phyloP scores from a whole-genome alignment of 2,797 vertebrate species.

The Mus minutoides region DNA sequence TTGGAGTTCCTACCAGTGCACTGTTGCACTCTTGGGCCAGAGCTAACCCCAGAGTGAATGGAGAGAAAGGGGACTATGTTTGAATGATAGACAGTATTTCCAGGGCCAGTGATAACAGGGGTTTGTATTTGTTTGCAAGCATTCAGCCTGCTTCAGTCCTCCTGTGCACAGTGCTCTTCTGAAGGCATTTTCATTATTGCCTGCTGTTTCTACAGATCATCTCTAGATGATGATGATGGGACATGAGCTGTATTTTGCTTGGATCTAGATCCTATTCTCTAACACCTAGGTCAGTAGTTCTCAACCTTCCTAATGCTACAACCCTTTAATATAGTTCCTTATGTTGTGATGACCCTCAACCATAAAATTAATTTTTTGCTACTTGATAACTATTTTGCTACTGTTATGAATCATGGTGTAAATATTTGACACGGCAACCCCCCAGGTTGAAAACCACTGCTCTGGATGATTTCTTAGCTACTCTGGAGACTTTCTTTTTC shows the following conservation, averaged over 20 bases:
- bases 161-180: accelerated
- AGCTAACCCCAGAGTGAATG: not conserved
- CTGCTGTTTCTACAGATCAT: not conserved
- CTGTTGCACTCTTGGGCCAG: not conserved
- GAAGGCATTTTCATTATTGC: not conserved
- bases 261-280: not conserved
- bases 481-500: not conserved
- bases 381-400: not conserved
- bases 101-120: not conserved
- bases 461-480: not conserved
- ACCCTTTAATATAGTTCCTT: not conserved
- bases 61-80: not conserved
- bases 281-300: not conserved
- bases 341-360: not conserved
- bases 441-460: not conserved
- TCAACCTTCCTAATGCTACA: not conserved
- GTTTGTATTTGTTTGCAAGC: not conserved
- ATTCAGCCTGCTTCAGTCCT: not conserved
- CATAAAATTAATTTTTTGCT: not conserved
- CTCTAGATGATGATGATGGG: too few species aligned
- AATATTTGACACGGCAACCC: not conserved
- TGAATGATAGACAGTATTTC: not conserved
- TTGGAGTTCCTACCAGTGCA: not conserved
- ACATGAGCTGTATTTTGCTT: not conserved
- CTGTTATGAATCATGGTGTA: not conserved